A percentile compares a stretch with the other conserved stretches of the same genome.
Evolutionary conservation across 2,797 vertebrate genomes (phyloP).

Genomic region (Antrozous pallidus): DNA sequence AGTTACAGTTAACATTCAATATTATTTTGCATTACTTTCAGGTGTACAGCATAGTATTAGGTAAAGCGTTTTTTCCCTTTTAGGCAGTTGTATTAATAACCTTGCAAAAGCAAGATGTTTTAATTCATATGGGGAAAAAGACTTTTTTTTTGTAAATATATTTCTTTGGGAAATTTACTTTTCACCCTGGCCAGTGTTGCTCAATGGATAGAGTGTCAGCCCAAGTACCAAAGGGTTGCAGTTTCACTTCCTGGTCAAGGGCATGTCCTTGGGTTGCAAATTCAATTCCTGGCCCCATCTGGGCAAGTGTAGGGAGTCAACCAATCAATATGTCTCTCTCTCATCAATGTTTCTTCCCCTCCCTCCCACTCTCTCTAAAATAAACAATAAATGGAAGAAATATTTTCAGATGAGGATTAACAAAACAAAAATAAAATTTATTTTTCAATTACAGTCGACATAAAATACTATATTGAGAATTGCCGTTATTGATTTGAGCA

Average conservation of each 20-base stretch:
- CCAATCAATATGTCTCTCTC: neutral
- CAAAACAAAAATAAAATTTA: neutral
- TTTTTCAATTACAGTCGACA: neutral
- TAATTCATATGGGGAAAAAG: neutral
- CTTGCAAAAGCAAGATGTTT: constrained; percentile 12
- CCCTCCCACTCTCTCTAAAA: neutral
- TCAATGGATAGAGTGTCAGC: neutral
- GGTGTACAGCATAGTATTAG: neutral
- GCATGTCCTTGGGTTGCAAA: neutral
- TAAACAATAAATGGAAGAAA: no score
- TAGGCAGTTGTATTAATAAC: neutral
- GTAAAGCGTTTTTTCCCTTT: neutral
- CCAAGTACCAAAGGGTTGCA: neutral
- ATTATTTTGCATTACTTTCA: neutral
- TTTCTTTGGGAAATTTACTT: neutral
- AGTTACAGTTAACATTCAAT: neutral
- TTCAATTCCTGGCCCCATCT: neutral
- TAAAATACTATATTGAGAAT: neutral
- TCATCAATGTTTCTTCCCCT: neutral
- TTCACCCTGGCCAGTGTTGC: neutral
- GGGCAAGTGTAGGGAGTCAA: neutral
- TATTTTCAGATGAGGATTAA: no score
- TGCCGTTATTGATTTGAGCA: neutral
- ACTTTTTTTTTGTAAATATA: neutral
- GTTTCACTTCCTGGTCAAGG: neutral